A percentile compares a stretch with the other conserved stretches of the same genome.
Conservation (phyloP, 1,140 invertebrate species). For the Sweltsa coloradensis region DNA sequence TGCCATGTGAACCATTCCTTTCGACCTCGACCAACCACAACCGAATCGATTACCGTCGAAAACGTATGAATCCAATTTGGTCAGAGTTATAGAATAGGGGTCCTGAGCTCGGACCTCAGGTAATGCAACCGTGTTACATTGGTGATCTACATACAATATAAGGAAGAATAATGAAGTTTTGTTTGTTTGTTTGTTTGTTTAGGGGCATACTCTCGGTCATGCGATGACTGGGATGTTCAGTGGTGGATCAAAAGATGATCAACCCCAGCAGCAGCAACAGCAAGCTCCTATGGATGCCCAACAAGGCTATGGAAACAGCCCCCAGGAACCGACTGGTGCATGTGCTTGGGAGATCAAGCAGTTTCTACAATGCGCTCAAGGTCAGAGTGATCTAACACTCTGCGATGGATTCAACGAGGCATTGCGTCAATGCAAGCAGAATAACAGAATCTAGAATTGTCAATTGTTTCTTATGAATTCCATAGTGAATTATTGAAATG, state of each 20-base stretch:
- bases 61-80: too few species aligned
- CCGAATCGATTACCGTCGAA: too few species aligned
- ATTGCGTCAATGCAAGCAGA: slow-evolving; percentile 72
- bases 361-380: slow-evolving; percentile 77
- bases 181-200: slow-evolving; percentile 5
- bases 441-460: too few species aligned
- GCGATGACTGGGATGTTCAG: slow-evolving; percentile 75
- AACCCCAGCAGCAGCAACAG: slow-evolving; percentile 21
- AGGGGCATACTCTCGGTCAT: slow-evolving; percentile 75
- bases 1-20: too few species aligned
- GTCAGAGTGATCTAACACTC: slow-evolving; percentile 67
- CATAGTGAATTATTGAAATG: too few species aligned
- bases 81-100: too few species aligned
- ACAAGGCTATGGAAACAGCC: slow-evolving; percentile 22
- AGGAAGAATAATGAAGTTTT: not conserved
- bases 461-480: too few species aligned
- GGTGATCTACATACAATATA: too few species aligned
- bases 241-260: too few species aligned
- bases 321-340: slow-evolving; percentile 47
- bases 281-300: slow-evolving; percentile 22
- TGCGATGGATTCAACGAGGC: slow-evolving; percentile 92
- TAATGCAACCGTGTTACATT: too few species aligned
- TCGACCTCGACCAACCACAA: too few species aligned
- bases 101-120: too few species aligned
- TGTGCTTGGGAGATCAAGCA: slow-evolving; percentile 84